Base-by-base conservation (phyloP, 2,888 invertebrate genomes). In the Phengaris arion region DNA sequence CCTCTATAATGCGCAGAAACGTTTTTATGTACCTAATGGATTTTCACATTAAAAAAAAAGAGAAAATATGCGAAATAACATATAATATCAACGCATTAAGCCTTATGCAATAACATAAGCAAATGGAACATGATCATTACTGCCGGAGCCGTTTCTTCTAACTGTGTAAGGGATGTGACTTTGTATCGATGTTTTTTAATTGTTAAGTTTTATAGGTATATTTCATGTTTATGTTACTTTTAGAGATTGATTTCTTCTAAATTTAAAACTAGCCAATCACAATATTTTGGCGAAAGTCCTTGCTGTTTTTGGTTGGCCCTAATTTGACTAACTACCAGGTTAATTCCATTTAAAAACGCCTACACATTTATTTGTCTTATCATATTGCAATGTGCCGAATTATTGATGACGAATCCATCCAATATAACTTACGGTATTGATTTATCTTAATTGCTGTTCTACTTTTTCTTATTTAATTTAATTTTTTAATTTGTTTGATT, bases 61-160 rank as follows among this genome's bases (percentile, higher is more conserved):
- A 35, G 12, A 52, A 74, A 59, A 52, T 74, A 22, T 68, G 70
- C 64, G 48, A 51, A 46, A 75, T 12, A 75, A 74, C 45, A 22
- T 59, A 75, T 75, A 68, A 45, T 51, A 35, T 73, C 75, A 51
- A 76, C 74, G 77, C 76, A 73, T 77, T 77, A 74, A 74, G 68
- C 74, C 68, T 76, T 77, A 78, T 74, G 77, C 77, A 77, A 78
- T 77, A 68, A 77, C 75, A 76, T 70, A 76, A 74, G 75, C 77
- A 77, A 77, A 77, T 78, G 15, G 70, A 13, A 35, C 72, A 72
- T 54, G 54, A 72, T 54, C 54, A 54, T 72, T 72, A 72, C 54
- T n/a, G 70, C n/a, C 70, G 22, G 15, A 8, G 70, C 48, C 15
- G 51, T 22, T 22, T 70, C 70, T 52, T 54, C 72, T 72, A 54